Conservation (phyloP, 2,797 vertebrate species). For the Gouania willdenowi region DNA sequence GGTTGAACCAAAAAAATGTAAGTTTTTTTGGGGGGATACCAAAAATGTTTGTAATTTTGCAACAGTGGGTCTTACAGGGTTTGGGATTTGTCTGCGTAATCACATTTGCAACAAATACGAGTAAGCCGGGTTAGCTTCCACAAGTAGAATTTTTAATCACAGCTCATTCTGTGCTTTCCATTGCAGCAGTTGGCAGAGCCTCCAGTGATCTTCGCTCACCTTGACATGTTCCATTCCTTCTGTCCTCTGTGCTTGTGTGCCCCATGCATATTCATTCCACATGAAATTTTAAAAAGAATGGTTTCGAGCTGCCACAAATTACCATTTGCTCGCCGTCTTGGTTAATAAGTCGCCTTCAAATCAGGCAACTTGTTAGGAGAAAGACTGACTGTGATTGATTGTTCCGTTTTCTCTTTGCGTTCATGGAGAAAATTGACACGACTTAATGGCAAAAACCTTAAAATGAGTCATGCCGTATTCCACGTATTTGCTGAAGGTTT, state of each 20-base stretch:
- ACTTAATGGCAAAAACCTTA: conserved; percentile 61
- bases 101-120: conserved; percentile 35
- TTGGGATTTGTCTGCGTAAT: conserved; percentile 45
- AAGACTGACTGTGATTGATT: conserved; percentile 76
- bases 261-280: conserved; percentile 51
- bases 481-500: too few relatives aligned
- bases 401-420: conserved; percentile 58
- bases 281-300: conserved; percentile 48
- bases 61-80: too few relatives aligned
- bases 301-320: conserved; percentile 38
- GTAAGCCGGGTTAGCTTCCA: conserved; percentile 25
- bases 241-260: conserved; percentile 23
- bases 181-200: conserved; percentile 28
- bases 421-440: conserved; percentile 76
- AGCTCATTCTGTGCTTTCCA: conserved; percentile 43
- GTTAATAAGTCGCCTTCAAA: conserved; percentile 42
- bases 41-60: too few relatives aligned
- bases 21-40: too few relatives aligned
- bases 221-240: conserved; percentile 39
- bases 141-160: conserved; percentile 27
- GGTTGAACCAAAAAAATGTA: too few relatives aligned
- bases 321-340: conserved; percentile 53
- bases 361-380: conserved; percentile 60
- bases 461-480: conserved; percentile 43
- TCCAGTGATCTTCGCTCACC: conserved; percentile 55